Base-by-base conservation (phyloP, 2,113 vertebrate species). In the Felis chaus region DNA sequence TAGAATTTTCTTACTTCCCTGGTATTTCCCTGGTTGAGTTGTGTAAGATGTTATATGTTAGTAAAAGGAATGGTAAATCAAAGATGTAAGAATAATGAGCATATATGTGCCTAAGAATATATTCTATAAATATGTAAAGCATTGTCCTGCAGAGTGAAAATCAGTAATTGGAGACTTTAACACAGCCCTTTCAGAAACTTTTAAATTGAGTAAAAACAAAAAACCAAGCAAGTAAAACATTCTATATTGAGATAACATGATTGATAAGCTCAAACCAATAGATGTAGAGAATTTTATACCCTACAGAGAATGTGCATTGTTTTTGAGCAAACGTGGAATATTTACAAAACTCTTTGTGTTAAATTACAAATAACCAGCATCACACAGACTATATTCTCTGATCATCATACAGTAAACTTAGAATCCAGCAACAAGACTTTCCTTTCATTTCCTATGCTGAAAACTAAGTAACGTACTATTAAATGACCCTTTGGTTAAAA, bases 401-500 rank as follows among this genome's bases (percentile, higher is more conserved):
- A 65, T 96, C 9, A 71, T 81, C 39, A 45, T 74, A 4, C 36
- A 95, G n/a, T 84, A 93, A 96, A 94, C 94, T 82, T 79, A 55
- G 39, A 93, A 84, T 69, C 25, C 45, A 95, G 19, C 23, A 68
- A 91, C 18, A 94, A 2, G 81, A 15, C 25, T 91, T 16, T 50
- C 93, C 87, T 63, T 11, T 1, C 57, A 61, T 74, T 7, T 50
- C 68, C 53, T 90, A 68, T 61, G 14, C 53, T 74, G 19, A 11
- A 94, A 93, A 55, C 73, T 66, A 93, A 95, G 61, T 81, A 78
- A 79, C 13, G 76, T 50, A 85, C 2, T 91, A 39, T 48, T 71
- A 89, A 94, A 33, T 89, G 45, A 80, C 13, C 33, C 19, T 93
- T 45, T 45, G 23, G 29, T 86, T 92, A 91, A 85, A 97, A 97